phyloP scores from a whole-genome alignment of 2,113 vertebrate genomes.

The Nerophis lumbriciformis region DNA sequence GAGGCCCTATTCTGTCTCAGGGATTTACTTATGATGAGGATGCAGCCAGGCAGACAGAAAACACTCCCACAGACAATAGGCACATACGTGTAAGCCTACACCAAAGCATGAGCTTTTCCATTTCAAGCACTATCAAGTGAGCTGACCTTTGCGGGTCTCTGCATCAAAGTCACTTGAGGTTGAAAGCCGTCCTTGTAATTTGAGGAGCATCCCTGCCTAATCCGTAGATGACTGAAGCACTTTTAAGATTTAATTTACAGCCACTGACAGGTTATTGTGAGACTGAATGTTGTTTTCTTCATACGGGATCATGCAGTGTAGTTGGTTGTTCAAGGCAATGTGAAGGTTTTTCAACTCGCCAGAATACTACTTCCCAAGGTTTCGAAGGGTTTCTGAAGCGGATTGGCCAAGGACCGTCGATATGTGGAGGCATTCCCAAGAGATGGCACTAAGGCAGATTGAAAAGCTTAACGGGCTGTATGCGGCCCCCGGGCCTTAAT shows the following conservation, averaged over 20 bases:
- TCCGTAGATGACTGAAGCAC: background rate
- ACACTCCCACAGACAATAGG: background rate
- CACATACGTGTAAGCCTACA: background rate
- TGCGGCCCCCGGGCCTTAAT: too few relatives aligned
- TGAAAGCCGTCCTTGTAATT: slow-evolving; percentile 29
- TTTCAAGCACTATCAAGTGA: slow-evolving; percentile 21
- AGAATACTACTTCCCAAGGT: too few relatives aligned
- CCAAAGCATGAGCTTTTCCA: slow-evolving; percentile 10
- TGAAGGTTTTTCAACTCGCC: too few relatives aligned
- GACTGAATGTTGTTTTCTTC: too few relatives aligned
- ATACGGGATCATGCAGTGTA: too few relatives aligned
- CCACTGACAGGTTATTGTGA: background rate
- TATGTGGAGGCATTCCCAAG: too few relatives aligned
- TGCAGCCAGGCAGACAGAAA: slow-evolving; percentile 6
- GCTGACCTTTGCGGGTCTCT: slow-evolving; percentile 15
- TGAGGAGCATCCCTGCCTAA: slow-evolving; percentile 13
- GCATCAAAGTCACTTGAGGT: slow-evolving; percentile 17
- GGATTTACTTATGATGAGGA: slow-evolving; percentile 1
- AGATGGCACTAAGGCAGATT: too few relatives aligned
- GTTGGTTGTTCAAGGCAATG: too few relatives aligned
- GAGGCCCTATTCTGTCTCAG: too few relatives aligned
- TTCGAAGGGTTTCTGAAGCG: too few relatives aligned
- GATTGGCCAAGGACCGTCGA: too few relatives aligned
- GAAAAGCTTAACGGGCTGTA: too few relatives aligned
- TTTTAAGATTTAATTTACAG: slow-evolving; percentile 11